Conservation (phyloP, 2,113 vertebrate species). For the Redunca redunca region DNA sequence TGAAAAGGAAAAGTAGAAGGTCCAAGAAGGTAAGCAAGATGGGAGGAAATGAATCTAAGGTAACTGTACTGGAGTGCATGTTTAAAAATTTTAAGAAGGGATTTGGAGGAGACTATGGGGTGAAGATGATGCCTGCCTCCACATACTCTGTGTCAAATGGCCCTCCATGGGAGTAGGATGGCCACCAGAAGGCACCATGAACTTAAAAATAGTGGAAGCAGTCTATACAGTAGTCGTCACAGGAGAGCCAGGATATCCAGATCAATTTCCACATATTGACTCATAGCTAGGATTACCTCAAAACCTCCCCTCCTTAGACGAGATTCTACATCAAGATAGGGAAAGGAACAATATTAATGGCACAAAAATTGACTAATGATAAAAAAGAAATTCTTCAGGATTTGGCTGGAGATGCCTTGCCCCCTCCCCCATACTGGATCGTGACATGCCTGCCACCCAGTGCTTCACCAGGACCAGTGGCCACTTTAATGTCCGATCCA, state of each 20-base stretch:
- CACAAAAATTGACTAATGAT: neutral
- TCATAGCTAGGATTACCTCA: neutral
- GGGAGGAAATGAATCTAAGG: neutral
- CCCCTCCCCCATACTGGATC: neutral
- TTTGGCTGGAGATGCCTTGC: neutral
- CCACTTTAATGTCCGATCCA: fast-evolving
- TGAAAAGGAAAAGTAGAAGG: neutral
- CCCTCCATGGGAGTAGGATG: neutral
- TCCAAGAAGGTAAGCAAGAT: neutral
- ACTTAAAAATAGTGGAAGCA: neutral
- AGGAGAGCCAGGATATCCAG: neutral
- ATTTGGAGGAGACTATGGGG: neutral
- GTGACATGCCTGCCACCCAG: fast-evolving
- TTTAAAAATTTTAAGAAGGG: neutral
- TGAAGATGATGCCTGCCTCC: neutral
- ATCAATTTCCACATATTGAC: neutral
- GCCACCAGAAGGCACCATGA: neutral
- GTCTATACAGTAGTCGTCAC: neutral
- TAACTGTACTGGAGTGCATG: neutral
- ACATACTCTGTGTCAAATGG: neutral
- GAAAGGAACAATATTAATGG: neutral
- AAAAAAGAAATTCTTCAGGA: neutral
- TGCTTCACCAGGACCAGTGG: neutral
- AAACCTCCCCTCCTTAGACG: fast-evolving
- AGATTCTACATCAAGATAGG: neutral